Evolutionary conservation across 2,797 vertebrate genomes (phyloP), one percentile per base, ranked within the genome.

Genomic region (Tragopan temminckii): DNA sequence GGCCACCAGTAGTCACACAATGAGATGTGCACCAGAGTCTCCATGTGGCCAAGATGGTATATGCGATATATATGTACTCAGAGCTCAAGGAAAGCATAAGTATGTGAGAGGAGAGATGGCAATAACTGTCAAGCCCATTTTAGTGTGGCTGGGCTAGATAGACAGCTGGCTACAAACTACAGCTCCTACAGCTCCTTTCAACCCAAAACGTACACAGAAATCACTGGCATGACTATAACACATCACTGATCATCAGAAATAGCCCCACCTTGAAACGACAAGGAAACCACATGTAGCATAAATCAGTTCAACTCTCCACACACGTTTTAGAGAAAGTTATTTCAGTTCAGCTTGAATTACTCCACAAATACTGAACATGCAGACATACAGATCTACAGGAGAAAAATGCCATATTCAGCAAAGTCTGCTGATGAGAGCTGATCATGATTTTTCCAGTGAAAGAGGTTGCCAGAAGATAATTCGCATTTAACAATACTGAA

Each of bases 331-430:
- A 69, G 77, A 85, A 85, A 35, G 15, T 29, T 0, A 42, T 31
- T 80, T 85, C 91, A 50, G 40, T 64, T 83, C 86, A 94, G 78
- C 83, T 93, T 40, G 59, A 90, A 93, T 80, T 64, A 57, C 64
- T 61, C 94, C 85, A 85, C 59, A 93, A 93, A 96, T 67, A 89
- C 84, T 95, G 90, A 96, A 74, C 62, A 96, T 95, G 90, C 91
- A 94, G 81, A 85, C 86, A 52, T 85, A 83, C 52, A 96, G 68
- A 95, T 89, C 92, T 97, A 93, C 81, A 82, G 92, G 82, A 95
- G 80, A 80, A 87, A 91, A 91, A 68, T 33, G 7, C 63, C 76
- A 13, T 76, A 62, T 85, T 91, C 97, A 91, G 80, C 86, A 95
- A 77, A 86, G 46, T 89, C 80, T 95, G 85, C 84, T 96, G 67